Evolutionary conservation across 1,140 invertebrate genomes (phyloP).

Genomic region (Colletes latitarsis): DNA sequence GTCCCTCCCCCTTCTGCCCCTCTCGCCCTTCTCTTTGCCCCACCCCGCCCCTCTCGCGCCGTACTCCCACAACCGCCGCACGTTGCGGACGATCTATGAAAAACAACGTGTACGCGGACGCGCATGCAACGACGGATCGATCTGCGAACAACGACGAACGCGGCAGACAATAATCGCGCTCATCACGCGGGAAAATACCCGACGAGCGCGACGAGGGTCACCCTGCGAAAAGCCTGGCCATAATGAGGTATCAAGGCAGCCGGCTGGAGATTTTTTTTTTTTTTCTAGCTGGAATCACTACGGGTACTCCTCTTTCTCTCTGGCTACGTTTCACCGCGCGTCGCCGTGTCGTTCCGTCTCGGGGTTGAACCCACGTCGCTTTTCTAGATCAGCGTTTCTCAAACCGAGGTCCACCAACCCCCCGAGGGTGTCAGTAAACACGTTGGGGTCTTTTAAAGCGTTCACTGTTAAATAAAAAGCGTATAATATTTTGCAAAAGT

Average conservation of each 20-base stretch:
- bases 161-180: constrained; percentile 58
- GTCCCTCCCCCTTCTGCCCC: too few species aligned
- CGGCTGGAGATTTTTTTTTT: background rate
- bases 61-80: background rate
- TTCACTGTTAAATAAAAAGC: too few species aligned
- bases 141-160: constrained; percentile 30
- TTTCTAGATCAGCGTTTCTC: too few species aligned
- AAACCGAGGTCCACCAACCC: too few species aligned
- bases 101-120: constrained; percentile 53
- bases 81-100: constrained; percentile 42
- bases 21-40: constrained; percentile 13
- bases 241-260: constrained; percentile 13
- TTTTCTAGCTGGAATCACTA: constrained; percentile 9
- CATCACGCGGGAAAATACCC: constrained; percentile 50
- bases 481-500: too few species aligned
- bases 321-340: too few species aligned
- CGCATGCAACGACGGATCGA: constrained; percentile 56
- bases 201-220: constrained; percentile 20
- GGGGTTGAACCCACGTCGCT: too few species aligned
- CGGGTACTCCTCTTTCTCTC: background rate
- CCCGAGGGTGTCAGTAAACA: too few species aligned
- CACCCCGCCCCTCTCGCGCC: background rate
- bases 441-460: too few species aligned
- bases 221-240: background rate
- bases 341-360: background rate